Percentiles rank a stretch among this genome's conserved stretches.
phyloP scores from a whole-genome alignment of 2,888 invertebrate genomes.

The Xestia ashworthii region DNA sequence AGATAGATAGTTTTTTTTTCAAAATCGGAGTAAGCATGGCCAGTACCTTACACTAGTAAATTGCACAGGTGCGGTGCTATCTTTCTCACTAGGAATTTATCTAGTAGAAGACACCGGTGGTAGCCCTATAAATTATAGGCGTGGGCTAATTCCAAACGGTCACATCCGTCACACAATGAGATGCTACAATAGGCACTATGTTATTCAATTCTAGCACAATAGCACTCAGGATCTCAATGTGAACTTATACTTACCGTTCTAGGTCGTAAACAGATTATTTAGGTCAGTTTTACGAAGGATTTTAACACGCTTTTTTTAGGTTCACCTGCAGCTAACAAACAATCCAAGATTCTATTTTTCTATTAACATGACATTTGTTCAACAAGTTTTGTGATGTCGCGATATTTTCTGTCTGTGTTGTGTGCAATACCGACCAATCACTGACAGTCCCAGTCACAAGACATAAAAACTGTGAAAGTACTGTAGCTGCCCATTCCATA shows the following conservation, averaged over 20 bases:
- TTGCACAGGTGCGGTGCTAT: background rate
- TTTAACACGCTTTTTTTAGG: background rate
- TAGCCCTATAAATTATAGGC: slow-evolving; percentile 32
- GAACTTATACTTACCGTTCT: background rate
- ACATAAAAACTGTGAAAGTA: too few species aligned
- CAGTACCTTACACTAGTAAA: background rate
- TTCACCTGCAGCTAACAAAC: background rate
- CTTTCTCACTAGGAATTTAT: background rate
- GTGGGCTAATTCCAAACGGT: slow-evolving; percentile 59
- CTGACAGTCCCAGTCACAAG: too few species aligned
- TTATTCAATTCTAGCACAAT: slow-evolving; percentile 62
- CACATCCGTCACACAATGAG: slow-evolving; percentile 62
- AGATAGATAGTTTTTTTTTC: background rate
- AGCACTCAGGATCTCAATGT: slow-evolving; percentile 23
- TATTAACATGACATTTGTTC: too few species aligned
- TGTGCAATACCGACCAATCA: too few species aligned
- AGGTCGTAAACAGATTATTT: slow-evolving; percentile 32
- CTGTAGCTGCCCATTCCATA: too few species aligned
- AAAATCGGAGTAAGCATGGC: background rate
- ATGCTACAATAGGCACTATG: slow-evolving; percentile 36
- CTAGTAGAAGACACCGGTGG: slow-evolving; percentile 4
- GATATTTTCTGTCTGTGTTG: too few species aligned
- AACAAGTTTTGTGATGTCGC: too few species aligned
- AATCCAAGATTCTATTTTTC: too few species aligned
- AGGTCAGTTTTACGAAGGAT: background rate